Base-by-base conservation (phyloP, 2,113 vertebrate species). In the Epinephelus lanceolatus region DNA sequence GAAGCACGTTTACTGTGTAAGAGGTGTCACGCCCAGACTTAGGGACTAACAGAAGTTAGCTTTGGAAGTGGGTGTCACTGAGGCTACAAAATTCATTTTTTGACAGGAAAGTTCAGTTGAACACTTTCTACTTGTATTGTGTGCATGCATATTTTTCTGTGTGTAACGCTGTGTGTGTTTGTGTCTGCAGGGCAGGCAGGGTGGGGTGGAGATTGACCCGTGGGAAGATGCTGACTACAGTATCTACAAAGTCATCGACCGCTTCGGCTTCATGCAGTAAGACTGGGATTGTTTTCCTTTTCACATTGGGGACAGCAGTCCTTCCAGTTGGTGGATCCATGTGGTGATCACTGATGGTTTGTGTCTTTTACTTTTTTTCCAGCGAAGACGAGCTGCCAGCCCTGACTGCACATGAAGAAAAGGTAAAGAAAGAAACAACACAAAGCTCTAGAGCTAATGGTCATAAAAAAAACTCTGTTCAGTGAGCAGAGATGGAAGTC, bases 211-310 rank as follows among this genome's bases (percentile, higher is more conserved):
- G 42, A 95, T 96, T 86, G 96, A 97, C 90, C 95, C 94, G 0
- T 96, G 96, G 97, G 97, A 98, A 86, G 97, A 98, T 95, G 95
- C 95, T 0, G 93, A 97, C 84, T 97, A 96, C 92, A 91, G 85
- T 0, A 88, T 97, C 62, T 97, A 96, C 86, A 97, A 97, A 93
- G 95, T 96, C 91, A 96, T 95, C 5, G 96, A 97, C 86, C 96
- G 96, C 66, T 96, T 97, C 65, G 96, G 97, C 80, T 97, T 97
- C 93, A 93, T 96, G 91, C 96, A 96, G 96, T 97, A 91, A 97
- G 92, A 89, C 33, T 37, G 33, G 33, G 33, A 9, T 0, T 40
- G 3, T 1, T 12, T 14, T 42, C 3, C 14, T 45, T 15, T 17
- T 17, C 17, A 5, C 11, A 1, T 5, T 4, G 33, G 7, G 14